Conservation (phyloP, 1,140 invertebrate species). For the Drosophila subobscura region DNA sequence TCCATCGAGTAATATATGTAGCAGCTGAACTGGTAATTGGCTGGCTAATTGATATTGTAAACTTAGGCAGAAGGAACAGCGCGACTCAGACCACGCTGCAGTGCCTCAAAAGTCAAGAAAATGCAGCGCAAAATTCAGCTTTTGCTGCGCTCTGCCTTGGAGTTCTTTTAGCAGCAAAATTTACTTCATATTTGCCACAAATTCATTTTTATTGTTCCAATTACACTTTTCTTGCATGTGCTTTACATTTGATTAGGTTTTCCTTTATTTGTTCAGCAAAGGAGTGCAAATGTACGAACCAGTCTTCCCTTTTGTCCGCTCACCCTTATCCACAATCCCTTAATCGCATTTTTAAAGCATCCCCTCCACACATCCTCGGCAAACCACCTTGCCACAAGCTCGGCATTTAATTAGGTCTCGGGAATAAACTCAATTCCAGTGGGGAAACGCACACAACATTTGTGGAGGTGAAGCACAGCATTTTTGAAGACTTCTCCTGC, state of each 20-base stretch:
- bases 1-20: constrained; percentile 42
- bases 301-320: constrained; percentile 1
- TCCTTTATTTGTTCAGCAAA: constrained; percentile 15
- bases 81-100: too few relatives aligned
- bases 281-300: constrained; percentile 4
- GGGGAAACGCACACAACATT: constrained; percentile 61
- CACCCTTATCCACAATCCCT: constrained; percentile 36
- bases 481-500: constrained; percentile 34
- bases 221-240: constrained; percentile 22
- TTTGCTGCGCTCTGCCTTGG: too few relatives aligned
- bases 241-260: constrained; percentile 26
- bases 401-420: constrained; percentile 69
- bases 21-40: constrained; percentile 44
- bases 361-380: background rate
- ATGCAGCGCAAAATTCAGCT: too few relatives aligned
- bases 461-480: constrained; percentile 44
- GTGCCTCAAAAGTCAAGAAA: too few relatives aligned
- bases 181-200: constrained; percentile 4
- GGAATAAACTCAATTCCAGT: constrained; percentile 40
- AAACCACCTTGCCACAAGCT: constrained; percentile 4
- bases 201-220: constrained; percentile 5
- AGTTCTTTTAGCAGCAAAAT: background rate
- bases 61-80: background rate
- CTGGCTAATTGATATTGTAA: constrained; percentile 29
- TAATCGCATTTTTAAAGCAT: constrained; percentile 51